Percentiles rank a stretch among this genome's conserved stretches.
Conservation (phyloP, 2,797 vertebrate species). For the Mergus octosetaceus region DNA sequence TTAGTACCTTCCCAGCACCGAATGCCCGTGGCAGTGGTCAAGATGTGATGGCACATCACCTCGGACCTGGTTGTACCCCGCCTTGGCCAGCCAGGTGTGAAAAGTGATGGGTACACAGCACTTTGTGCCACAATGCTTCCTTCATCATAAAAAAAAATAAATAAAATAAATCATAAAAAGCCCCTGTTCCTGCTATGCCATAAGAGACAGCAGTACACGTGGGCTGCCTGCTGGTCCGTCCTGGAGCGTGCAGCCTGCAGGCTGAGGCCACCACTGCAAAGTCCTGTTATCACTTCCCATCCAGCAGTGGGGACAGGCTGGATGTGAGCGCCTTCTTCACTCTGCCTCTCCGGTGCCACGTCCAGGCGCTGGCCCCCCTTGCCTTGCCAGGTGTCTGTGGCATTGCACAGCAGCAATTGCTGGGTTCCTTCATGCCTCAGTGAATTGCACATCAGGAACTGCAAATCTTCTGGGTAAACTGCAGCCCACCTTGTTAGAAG, state of each 20-base stretch:
- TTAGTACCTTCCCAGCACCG: not conserved
- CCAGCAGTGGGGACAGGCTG: not conserved
- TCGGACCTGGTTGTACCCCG: not conserved
- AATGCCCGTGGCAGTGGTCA: not conserved
- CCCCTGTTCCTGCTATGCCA: not conserved
- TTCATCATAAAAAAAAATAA: not conserved
- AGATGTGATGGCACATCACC: not conserved
- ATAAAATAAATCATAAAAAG: accelerated
- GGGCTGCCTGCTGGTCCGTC: accelerated
- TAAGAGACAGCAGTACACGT: not conserved
- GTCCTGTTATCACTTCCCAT: too few species aligned
- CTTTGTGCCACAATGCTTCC: accelerated
- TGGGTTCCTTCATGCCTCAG: not conserved
- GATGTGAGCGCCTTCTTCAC: not conserved
- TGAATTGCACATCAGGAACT: not conserved
- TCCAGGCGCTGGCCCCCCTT: not conserved
- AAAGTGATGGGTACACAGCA: not conserved
- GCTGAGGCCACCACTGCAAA: not conserved
- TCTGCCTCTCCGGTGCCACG: accelerated
- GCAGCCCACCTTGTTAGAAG: not conserved
- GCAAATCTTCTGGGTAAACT: not conserved
- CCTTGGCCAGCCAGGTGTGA: not conserved
- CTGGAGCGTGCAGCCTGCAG: accelerated
- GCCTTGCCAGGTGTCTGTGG: not conserved
- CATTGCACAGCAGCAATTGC: not conserved